A percentile compares a stretch with the other conserved stretches of the same genome.
Conservation (phyloP, 2,113 vertebrate species). For the Sialia sialis region DNA sequence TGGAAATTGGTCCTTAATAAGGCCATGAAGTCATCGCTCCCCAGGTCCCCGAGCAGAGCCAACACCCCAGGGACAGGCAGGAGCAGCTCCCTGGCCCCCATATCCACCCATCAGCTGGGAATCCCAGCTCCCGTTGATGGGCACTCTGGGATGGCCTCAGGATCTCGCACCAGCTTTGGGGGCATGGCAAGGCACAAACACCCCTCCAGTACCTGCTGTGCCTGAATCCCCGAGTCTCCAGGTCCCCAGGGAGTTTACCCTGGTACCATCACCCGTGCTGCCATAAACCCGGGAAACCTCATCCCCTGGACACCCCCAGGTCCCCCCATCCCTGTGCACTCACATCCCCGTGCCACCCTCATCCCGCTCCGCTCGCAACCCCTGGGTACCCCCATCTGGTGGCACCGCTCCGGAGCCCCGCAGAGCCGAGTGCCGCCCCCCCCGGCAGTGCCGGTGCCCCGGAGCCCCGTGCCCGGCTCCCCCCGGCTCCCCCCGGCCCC, state of each 20-base stretch:
- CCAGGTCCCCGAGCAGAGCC: neutral
- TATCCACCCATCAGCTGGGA: neutral
- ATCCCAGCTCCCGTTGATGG: neutral
- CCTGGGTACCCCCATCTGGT: neutral
- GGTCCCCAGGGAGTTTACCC: neutral
- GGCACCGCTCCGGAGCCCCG: neutral
- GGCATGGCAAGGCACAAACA: neutral
- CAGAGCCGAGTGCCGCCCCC: neutral
- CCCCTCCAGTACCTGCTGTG: neutral
- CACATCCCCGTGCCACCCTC: too few relatives aligned
- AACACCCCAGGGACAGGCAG: neutral
- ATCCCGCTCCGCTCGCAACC: accelerated
- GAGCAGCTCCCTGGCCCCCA: neutral
- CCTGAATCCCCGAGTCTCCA: accelerated
- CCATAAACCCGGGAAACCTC: neutral
- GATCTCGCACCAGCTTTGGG: neutral
- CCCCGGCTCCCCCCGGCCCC: neutral
- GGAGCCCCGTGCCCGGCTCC: neutral
- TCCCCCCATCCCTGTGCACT: neutral
- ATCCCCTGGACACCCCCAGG: neutral
- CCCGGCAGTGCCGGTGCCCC: neutral
- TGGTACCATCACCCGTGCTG: neutral
- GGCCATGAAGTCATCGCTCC: constrained; percentile 1
- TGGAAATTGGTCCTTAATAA: neutral
- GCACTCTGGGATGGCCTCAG: neutral